Conservation (phyloP, 37 sponge, comb jelly and placozoan genomes). For the Chondrilla cf. caribensis region DNA sequence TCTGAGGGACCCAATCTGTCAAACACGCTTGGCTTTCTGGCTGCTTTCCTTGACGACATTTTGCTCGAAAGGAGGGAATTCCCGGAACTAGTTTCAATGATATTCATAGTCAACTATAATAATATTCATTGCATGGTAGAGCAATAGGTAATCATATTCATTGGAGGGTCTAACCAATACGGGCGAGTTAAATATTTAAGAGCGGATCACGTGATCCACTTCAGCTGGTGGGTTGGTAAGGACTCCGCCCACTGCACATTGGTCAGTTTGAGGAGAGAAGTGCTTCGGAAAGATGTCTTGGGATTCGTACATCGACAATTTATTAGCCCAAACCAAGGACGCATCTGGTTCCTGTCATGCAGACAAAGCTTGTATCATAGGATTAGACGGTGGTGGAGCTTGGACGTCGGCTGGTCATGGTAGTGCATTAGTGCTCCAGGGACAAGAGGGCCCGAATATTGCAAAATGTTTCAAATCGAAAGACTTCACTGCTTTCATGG, state of each 20-base stretch:
- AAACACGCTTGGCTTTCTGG: conserved; percentile 70
- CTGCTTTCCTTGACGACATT: conserved; percentile 23
- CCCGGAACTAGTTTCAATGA: conserved; percentile 2
- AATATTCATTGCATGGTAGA: not conserved
- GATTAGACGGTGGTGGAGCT: conserved; percentile 68
- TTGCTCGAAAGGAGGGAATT: not conserved
- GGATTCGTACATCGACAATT: conserved; percentile 87
- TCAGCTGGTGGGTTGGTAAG: not conserved
- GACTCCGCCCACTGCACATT: not conserved
- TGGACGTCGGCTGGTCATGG: conserved; percentile 68
- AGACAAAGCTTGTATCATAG: conserved; percentile 77
- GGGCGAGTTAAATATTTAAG: not conserved
- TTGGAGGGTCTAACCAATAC: conserved; percentile 10
- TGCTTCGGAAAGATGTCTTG: conserved; percentile 56
- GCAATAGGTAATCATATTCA: conserved; percentile 14
- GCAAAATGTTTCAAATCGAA: conserved; percentile 68
- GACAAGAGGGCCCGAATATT: conserved; percentile 52
- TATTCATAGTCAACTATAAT: not conserved
- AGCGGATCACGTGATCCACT: not conserved
- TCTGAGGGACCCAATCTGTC: conserved; percentile 75
- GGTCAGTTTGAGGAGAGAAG: too few relatives aligned
- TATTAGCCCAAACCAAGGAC: conserved; percentile 72
- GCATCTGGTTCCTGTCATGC: conserved; percentile 49
- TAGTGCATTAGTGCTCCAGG: conserved; percentile 42
- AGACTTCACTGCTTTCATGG: conserved; percentile 77